These are phyloP conservation scores for Pheosia tremula DNA, from an alignment of 2,888 invertebrate genomes.

Conservation along the genomic window DNA sequence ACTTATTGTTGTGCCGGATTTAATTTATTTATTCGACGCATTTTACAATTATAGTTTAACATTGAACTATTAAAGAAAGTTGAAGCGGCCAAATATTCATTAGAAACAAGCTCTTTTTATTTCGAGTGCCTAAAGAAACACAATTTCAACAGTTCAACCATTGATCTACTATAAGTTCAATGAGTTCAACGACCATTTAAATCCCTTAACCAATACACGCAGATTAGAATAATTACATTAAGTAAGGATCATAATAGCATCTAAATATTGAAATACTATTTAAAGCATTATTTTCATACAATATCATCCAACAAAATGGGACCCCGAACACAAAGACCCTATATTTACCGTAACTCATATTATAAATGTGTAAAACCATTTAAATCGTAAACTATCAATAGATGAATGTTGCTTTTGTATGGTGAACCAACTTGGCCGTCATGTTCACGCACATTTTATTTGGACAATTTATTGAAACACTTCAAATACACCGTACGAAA, in stretches of 20 bases:
- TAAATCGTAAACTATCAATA: conserved; percentile 81
- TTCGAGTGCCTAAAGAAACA: too few relatives aligned
- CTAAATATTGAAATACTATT: conserved; percentile 79
- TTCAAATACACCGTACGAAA: conserved; percentile 27
- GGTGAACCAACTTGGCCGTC: conserved; percentile 83
- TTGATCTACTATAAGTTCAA: too few relatives aligned
- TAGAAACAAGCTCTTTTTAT: too few relatives aligned
- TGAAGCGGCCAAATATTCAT: too few relatives aligned
- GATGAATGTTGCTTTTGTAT: conserved; percentile 79
- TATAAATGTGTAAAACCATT: conserved; percentile 85
- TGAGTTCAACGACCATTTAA: conserved; percentile 12
- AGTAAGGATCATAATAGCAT: conserved; percentile 61
- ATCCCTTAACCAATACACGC: conserved; percentile 36
- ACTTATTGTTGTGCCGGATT: background rate
- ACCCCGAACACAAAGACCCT: conserved; percentile 67
- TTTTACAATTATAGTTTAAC: too few relatives aligned
- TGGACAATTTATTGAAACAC: conserved; percentile 55
- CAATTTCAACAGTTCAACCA: background rate
- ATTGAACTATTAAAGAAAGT: too few relatives aligned
- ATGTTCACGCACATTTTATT: conserved; percentile 81
- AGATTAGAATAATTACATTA: conserved; percentile 35
- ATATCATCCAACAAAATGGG: conserved; percentile 74
- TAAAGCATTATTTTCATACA: conserved; percentile 81
- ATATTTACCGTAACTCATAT: conserved; percentile 81
- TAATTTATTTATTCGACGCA: too few relatives aligned